Evolutionary conservation across 2,888 invertebrate genomes (phyloP).

Genomic region (Deilephila elpenor): DNA sequence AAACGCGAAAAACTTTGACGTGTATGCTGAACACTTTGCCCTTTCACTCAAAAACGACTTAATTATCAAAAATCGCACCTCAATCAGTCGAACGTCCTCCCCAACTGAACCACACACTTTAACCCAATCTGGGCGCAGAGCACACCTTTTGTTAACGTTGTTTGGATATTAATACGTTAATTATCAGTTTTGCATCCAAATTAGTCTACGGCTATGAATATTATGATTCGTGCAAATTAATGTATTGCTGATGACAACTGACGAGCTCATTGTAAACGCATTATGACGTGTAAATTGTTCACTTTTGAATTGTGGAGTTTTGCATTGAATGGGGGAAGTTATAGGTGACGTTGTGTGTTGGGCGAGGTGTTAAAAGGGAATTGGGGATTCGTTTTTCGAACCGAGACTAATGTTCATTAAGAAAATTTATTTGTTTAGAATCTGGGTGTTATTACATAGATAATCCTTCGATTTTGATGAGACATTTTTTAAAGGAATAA

Average conservation of each 20-base stretch:
- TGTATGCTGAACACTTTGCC: too few species aligned
- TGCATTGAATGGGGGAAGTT: not conserved
- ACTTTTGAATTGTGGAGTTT: conserved; percentile 5
- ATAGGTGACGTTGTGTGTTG: too few species aligned
- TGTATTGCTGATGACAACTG: conserved; percentile 58
- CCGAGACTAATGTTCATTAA: too few species aligned
- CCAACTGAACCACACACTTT: conserved; percentile 46
- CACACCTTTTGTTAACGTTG: conserved; percentile 77
- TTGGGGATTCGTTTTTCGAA: too few species aligned
- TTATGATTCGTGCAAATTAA: conserved; percentile 68
- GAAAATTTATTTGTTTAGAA: too few species aligned
- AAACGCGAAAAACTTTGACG: too few species aligned
- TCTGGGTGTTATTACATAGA: too few species aligned
- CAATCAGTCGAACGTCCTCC: conserved; percentile 39
- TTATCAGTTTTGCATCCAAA: conserved; percentile 80
- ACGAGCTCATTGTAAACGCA: conserved; percentile 49
- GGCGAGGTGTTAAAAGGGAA: too few species aligned
- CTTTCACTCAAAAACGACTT: not conserved
- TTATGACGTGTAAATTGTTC: conserved; percentile 18
- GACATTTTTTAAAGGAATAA: too few species aligned
- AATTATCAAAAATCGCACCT: conserved; percentile 37
- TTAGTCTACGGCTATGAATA: conserved; percentile 75
- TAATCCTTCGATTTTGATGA: too few species aligned
- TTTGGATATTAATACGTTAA: conserved; percentile 82
- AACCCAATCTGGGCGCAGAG: conserved; percentile 55